A percentile compares a stretch with the other conserved stretches of the same genome.
These are phyloP conservation scores for Phataginus tricuspis DNA, from an alignment of 2,797 vertebrate genomes.

Conservation along the genomic window DNA sequence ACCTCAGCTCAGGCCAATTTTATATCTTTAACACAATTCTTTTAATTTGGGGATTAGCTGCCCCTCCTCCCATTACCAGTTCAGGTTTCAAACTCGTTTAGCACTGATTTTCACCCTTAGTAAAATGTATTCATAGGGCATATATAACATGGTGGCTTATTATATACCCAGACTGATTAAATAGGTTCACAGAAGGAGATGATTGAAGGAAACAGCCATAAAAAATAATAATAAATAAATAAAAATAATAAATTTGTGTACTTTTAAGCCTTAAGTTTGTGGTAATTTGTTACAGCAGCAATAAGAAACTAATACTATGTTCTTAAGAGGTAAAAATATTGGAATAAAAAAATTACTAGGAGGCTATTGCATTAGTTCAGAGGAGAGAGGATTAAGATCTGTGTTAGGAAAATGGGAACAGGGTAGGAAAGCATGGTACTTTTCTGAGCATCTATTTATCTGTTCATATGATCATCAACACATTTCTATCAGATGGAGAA, in stretches of 20 bases:
- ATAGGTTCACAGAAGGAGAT: background rate
- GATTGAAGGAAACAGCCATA: background rate
- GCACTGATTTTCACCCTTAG: background rate
- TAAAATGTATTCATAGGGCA: constrained; percentile 15
- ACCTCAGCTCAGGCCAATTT: background rate
- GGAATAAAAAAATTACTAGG: background rate
- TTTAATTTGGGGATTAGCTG: constrained; percentile 9
- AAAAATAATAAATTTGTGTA: background rate
- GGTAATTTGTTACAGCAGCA: background rate
- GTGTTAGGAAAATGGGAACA: background rate
- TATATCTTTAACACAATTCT: background rate
- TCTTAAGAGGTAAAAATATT: background rate
- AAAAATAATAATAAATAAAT: too few species aligned
- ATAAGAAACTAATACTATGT: background rate
- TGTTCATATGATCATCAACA: background rate
- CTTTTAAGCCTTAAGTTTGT: background rate
- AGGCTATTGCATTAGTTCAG: background rate
- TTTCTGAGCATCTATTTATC: background rate
- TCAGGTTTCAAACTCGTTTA: background rate
- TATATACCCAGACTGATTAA: constrained; percentile 30
- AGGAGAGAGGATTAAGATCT: background rate
- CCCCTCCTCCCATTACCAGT: background rate
- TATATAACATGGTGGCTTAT: background rate
- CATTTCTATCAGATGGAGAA: background rate
- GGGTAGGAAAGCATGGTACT: background rate